These are phyloP conservation scores for Stictocephala bisonia DNA, from an alignment of 2,888 invertebrate species.

Conservation along the genomic window DNA sequence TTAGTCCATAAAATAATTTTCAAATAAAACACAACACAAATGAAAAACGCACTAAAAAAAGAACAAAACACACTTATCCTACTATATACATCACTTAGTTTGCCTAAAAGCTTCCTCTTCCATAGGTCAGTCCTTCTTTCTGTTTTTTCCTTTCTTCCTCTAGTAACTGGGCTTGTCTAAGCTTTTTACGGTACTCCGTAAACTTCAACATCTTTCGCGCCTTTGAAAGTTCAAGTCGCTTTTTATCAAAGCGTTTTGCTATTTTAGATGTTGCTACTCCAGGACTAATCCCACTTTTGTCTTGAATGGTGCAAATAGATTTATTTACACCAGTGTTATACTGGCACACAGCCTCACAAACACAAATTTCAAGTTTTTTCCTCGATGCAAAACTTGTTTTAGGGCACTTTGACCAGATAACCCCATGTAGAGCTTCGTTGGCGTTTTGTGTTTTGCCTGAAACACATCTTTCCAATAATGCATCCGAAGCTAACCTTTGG, in stretches of 20 bases:
- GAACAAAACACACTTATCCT: too few species aligned
- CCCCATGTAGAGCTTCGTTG: constrained; percentile 1
- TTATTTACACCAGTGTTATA: constrained; percentile 10
- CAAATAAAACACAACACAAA: too few species aligned
- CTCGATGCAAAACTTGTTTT: constrained; percentile 9
- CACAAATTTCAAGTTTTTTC: constrained; percentile 28
- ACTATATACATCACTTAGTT: too few species aligned
- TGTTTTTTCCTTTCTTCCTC: constrained; percentile 29
- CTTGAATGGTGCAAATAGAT: background rate
- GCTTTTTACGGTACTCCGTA: constrained; percentile 24
- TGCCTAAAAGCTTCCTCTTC: constrained; percentile 30
- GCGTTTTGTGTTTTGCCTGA: constrained; percentile 30
- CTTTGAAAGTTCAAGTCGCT: constrained; percentile 20
- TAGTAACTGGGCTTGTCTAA: constrained; percentile 28
- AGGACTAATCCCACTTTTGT: constrained; percentile 8
- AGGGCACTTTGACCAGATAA: constrained; percentile 30
- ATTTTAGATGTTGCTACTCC: constrained; percentile 14
- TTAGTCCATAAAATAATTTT: background rate
- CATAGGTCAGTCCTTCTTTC: constrained; percentile 27
- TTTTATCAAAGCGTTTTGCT: constrained; percentile 16
- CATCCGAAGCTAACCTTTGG: too few species aligned
- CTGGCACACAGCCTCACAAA: constrained; percentile 15
- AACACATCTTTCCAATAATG: constrained; percentile 14
- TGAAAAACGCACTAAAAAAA: too few species aligned
- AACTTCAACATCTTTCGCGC: constrained; percentile 19